phyloP scores from a whole-genome alignment of 2,888 invertebrate species.

The Lasioglossum leucozonium region DNA sequence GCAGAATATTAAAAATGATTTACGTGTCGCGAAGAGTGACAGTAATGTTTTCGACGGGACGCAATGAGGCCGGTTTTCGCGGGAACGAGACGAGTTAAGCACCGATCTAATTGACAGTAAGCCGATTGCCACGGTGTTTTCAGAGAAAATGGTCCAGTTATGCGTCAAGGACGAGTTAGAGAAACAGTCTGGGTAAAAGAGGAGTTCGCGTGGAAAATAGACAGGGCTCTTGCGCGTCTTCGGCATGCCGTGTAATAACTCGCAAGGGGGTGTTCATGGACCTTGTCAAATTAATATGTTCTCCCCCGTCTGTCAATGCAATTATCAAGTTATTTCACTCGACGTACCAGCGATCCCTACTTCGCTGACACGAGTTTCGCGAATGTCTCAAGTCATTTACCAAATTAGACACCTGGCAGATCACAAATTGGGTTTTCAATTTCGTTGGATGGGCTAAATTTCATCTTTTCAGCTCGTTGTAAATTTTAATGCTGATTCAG shows the following conservation, averaged over 20 bases:
- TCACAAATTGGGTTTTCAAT: not conserved
- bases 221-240: not conserved
- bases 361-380: not conserved
- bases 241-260: constrained; percentile 38
- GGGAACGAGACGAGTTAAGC: not conserved
- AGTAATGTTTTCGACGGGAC: not conserved
- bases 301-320: constrained; percentile 23
- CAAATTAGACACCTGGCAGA: not conserved
- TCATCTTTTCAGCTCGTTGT: not conserved
- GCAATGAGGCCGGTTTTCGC: not conserved
- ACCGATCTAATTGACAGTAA: constrained; percentile 73
- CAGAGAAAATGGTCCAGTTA: constrained; percentile 28
- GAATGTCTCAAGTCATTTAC: not conserved
- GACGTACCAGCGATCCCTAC: not conserved
- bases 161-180: constrained; percentile 7
- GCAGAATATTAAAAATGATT: not conserved
- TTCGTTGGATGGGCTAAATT: not conserved
- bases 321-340: constrained; percentile 7
- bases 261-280: constrained; percentile 22
- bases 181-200: constrained; percentile 31
- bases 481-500: not conserved
- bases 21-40: not conserved
- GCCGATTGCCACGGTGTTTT: constrained; percentile 62
- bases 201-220: constrained; percentile 47
- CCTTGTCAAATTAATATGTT: constrained; percentile 55